Evolutionary conservation across 2,113 vertebrate species (phyloP).

Genomic region (Elachura formosa): DNA sequence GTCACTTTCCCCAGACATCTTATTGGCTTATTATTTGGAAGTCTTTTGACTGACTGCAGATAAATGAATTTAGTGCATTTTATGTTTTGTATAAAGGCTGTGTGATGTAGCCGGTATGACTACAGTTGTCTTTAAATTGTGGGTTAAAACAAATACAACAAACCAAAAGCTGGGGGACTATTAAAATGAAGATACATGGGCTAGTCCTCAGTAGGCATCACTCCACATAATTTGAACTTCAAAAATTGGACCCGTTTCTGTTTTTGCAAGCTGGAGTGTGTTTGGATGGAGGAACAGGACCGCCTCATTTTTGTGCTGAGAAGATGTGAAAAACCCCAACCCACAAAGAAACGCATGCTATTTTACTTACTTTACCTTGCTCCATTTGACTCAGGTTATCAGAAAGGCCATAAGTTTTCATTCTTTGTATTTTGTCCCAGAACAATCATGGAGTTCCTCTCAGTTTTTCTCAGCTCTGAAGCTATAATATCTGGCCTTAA

Average conservation of each 20-base stretch:
- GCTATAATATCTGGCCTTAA: conserved; percentile 75
- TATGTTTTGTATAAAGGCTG: background rate
- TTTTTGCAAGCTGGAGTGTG: background rate
- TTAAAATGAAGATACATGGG: background rate
- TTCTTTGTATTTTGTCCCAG: conserved; percentile 72
- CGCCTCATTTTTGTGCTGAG: background rate
- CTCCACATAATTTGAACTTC: background rate
- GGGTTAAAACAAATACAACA: background rate
- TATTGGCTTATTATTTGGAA: background rate
- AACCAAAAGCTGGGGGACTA: background rate
- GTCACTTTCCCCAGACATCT: background rate
- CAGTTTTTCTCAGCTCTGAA: conserved; percentile 62
- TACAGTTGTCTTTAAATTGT: background rate
- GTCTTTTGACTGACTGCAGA: background rate
- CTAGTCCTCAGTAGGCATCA: background rate
- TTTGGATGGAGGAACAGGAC: background rate
- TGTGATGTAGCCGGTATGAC: background rate
- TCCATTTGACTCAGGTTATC: background rate
- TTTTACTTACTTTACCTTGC: conserved; percentile 11
- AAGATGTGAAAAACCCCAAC: background rate
- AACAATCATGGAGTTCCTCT: conserved; percentile 83
- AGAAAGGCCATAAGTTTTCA: conserved; percentile 73
- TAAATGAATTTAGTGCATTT: background rate
- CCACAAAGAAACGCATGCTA: background rate
- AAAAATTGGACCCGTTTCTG: background rate